phyloP scores from a whole-genome alignment of 2,797 vertebrate species.

The Cheirogaleus major region DNA sequence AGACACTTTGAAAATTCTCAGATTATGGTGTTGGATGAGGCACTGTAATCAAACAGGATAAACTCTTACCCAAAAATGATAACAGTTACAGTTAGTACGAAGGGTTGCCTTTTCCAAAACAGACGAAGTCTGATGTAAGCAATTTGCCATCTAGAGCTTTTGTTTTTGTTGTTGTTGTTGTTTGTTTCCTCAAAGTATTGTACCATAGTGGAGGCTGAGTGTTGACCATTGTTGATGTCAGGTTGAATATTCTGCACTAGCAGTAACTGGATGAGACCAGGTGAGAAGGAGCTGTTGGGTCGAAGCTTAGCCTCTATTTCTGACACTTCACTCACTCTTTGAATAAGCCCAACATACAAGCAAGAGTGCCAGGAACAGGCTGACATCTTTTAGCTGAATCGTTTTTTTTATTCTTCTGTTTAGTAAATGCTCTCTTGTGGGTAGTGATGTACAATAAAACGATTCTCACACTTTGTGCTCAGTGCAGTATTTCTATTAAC shows the following conservation, averaged over 20 bases:
- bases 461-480: not conserved
- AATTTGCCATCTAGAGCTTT: not conserved
- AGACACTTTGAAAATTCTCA: not conserved
- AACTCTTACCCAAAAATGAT: not conserved
- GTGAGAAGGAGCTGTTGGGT: not conserved
- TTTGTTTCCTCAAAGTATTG: not conserved
- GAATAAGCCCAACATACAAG: not conserved
- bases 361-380: not conserved
- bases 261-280: not conserved
- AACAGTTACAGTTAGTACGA: fast-evolving
- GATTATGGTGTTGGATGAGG: not conserved
- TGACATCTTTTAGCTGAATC: not conserved
- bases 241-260: too few relatives aligned
- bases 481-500: not conserved
- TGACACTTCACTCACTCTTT: not conserved
- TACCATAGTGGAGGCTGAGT: not conserved
- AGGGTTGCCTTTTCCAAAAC: not conserved
- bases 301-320: not conserved
- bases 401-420: not conserved
- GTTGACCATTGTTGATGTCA: not conserved
- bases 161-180: not conserved
- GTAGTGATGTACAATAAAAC: not conserved
- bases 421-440: not conserved
- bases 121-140: not conserved
- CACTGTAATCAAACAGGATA: not conserved